Base-by-base conservation (phyloP, 92 coral and sea anemone species). In the Plumapathes pennacea region DNA sequence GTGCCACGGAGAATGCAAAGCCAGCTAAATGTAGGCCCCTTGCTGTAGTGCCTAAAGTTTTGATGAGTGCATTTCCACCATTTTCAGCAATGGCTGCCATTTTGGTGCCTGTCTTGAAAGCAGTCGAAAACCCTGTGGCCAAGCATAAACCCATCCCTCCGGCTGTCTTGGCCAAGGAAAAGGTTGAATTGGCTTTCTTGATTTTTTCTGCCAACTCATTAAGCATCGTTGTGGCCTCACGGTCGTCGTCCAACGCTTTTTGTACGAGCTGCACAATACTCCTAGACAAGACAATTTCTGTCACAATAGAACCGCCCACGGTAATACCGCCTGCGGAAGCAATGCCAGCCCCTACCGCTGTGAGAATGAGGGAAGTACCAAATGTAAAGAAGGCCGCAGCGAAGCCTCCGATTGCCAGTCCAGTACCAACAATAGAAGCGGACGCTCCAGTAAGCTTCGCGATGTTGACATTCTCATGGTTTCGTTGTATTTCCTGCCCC, bases 291-390 rank as follows among this genome's bases (percentile, higher is more conserved):
- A 25, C 25, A 11, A 57, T 57, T 30, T 57, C 46, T 25, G 28
- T 57, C 49, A 38, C 15, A 9, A 50, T 57, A 3, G 78, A 34
- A n/a, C 78, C 83, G 18, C 60, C 62, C 5, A 32, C 32, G 17
- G 77, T 75, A 0, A 54, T 30, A 1, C 69, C 70, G 6, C 83
- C 78, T 18, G 54, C 69, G 15, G 79, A 77, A 28, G 54, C 39
- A 28, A 68, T 50, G 9, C 45, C 78, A 5, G 45, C 77, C 40
- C 83, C 78, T 29, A 58, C 70, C 4, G 53, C 78, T 21, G 78
- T 38, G 25, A 74, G 67, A 43, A 64, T 34, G 58, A 53, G 48
- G 12, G 66, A 73, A 23, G 77, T 14, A 9, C 77, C 82, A 11
- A 74, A 56, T 12, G 47, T 72, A 33, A 63, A 56, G 19, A 67